Conservation (phyloP, 53 echinoderm and acorn worm genomes). For the Mesocentrotus franciscanus region DNA sequence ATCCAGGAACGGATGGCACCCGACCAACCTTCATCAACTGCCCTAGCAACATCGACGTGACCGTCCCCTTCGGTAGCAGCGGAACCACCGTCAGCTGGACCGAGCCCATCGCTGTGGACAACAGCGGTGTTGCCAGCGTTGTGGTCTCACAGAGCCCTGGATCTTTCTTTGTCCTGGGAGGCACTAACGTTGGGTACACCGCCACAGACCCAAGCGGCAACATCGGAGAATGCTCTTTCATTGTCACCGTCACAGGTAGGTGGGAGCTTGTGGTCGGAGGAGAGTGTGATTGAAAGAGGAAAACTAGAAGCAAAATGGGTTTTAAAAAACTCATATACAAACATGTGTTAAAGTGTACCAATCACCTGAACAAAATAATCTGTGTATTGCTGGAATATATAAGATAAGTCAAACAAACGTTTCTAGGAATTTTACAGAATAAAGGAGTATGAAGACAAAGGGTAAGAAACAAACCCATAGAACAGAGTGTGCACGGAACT, state of each 20-base stretch:
- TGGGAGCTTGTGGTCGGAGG: background rate
- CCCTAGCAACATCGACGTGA: background rate
- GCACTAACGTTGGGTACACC: conserved; percentile 67
- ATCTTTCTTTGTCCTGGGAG: conserved; percentile 62
- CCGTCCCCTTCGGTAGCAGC: background rate
- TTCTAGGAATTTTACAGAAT: too few relatives aligned
- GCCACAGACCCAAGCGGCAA: conserved; percentile 74
- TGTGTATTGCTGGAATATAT: too few relatives aligned
- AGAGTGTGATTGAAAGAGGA: background rate
- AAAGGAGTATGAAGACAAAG: too few relatives aligned
- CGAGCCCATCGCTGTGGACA: conserved; percentile 73
- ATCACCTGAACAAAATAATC: too few relatives aligned
- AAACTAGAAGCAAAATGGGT: too few relatives aligned
- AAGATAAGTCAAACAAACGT: background rate
- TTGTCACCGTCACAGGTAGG: conserved; percentile 76
- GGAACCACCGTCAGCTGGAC: conserved; percentile 67
- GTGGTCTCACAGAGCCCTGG: background rate
- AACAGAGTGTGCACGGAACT: too few relatives aligned
- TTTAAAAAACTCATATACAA: too few relatives aligned
- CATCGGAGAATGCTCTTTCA: conserved; percentile 64
- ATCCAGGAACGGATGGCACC: conserved; percentile 37
- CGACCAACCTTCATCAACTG: conserved; percentile 70
- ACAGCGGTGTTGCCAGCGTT: conserved; percentile 52
- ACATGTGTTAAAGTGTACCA: too few relatives aligned
- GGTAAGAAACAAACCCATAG: too few relatives aligned